Conservation (phyloP, 2,113 vertebrate genomes). For the Phasianus colchicus region DNA sequence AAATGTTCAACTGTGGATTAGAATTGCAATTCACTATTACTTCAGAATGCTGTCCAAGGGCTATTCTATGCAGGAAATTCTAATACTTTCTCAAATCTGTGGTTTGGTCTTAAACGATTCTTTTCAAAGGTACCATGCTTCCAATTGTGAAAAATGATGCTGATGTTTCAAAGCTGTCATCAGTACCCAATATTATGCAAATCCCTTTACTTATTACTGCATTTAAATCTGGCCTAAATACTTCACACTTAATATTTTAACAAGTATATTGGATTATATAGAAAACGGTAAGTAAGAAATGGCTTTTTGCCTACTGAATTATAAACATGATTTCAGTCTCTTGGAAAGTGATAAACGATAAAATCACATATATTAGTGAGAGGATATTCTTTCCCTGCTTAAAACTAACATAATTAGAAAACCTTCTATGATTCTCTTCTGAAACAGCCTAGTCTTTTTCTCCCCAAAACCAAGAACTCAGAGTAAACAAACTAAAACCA, state of each 20-base stretch:
- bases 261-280: slow-evolving; percentile 67
- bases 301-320: background rate
- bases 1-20: slow-evolving; percentile 88
- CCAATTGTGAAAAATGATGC: slow-evolving; percentile 71
- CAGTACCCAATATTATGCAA: slow-evolving; percentile 69
- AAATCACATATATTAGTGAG: background rate
- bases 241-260: slow-evolving; percentile 69
- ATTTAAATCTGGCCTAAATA: slow-evolving; percentile 70
- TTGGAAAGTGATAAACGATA: background rate
- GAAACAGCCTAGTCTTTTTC: background rate
- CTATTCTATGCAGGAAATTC: slow-evolving; percentile 82
- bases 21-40: slow-evolving; percentile 87
- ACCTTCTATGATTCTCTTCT: background rate
- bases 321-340: background rate
- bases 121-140: slow-evolving; percentile 61
- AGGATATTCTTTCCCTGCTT: background rate
- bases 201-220: slow-evolving; percentile 67
- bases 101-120: slow-evolving; percentile 72
- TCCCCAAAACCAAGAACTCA: background rate
- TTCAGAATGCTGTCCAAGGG: slow-evolving; percentile 78
- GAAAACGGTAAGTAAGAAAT: background rate
- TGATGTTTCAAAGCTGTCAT: slow-evolving; percentile 73
- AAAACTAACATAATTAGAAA: background rate
- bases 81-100: slow-evolving; percentile 82
- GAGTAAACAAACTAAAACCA: background rate